phyloP scores from a whole-genome alignment of 2,888 invertebrate species.

The Zaprionus obscuricornis region DNA sequence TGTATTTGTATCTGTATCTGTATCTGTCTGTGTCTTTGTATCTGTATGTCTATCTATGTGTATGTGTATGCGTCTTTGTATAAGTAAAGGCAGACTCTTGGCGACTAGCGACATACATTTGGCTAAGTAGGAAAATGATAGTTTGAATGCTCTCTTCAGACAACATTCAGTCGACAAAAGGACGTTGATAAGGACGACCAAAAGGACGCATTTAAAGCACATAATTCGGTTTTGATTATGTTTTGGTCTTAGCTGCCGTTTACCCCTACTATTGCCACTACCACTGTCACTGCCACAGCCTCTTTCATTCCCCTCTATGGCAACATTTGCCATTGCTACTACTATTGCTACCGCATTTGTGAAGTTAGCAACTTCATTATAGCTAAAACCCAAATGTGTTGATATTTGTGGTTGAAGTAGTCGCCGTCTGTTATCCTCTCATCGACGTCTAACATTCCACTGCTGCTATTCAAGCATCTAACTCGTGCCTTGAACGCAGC shows the following conservation, averaged over 20 bases:
- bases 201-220: conserved; percentile 77
- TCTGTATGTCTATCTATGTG: conserved; percentile 6
- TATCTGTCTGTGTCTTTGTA: conserved; percentile 12
- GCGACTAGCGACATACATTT: conserved; percentile 77
- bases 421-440: conserved; percentile 9
- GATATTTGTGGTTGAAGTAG: conserved; percentile 70
- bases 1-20: conserved; percentile 21
- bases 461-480: too few species aligned
- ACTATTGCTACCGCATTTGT: conserved; percentile 49
- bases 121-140: conserved; percentile 76
- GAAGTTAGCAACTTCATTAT: conserved; percentile 77
- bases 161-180: conserved; percentile 50
- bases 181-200: conserved; percentile 51
- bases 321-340: conserved; percentile 10
- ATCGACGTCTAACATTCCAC: neutral
- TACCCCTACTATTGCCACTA: conserved; percentile 10
- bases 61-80: conserved; percentile 12
- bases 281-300: too few species aligned
- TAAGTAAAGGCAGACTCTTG: conserved; percentile 54
- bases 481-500: too few species aligned
- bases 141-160: conserved; percentile 69
- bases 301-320: conserved; percentile 5
- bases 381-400: conserved; percentile 77
- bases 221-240: conserved; percentile 79
- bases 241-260: conserved; percentile 61